A percentile compares a stretch with the other conserved stretches of the same genome.
These are phyloP conservation scores for Nasonovia ribisnigri DNA, from an alignment of 2,888 invertebrate species.

Conservation along the genomic window DNA sequence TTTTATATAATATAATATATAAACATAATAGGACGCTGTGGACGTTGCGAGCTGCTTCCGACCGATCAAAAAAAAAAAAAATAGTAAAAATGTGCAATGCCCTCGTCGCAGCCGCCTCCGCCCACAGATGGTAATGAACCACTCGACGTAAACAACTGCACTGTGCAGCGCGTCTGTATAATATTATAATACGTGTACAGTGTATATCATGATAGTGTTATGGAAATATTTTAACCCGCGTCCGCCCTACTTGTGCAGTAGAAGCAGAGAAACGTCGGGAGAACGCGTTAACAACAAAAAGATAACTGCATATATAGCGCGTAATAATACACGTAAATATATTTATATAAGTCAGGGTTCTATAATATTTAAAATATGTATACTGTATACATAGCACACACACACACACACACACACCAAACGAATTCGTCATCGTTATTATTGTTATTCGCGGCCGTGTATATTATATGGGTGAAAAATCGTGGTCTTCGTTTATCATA, in stretches of 20 bases:
- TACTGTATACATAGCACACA: neutral
- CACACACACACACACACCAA: neutral
- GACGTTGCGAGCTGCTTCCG: neutral
- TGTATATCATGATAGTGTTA: neutral
- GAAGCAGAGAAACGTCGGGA: neutral
- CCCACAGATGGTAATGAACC: conserved; percentile 52
- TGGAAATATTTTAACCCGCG: conserved; percentile 28
- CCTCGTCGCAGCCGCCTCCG: conserved; percentile 23
- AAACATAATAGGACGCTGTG: neutral
- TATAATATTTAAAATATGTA: too few relatives aligned
- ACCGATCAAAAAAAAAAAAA: conserved; percentile 25
- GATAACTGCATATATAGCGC: neutral
- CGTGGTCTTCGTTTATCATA: neutral
- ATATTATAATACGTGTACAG: neutral
- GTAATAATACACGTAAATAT: neutral
- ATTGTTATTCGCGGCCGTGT: neutral
- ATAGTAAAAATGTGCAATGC: conserved; percentile 43
- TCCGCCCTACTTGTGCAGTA: neutral
- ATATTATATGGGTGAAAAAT: neutral
- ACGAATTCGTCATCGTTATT: neutral
- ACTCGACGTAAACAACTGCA: conserved; percentile 39
- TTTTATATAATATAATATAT: neutral
- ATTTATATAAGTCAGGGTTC: neutral
- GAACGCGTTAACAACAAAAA: neutral
- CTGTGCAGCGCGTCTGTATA: neutral